Conservation (phyloP, 2,797 vertebrate genomes). For the Nasua narica region DNA sequence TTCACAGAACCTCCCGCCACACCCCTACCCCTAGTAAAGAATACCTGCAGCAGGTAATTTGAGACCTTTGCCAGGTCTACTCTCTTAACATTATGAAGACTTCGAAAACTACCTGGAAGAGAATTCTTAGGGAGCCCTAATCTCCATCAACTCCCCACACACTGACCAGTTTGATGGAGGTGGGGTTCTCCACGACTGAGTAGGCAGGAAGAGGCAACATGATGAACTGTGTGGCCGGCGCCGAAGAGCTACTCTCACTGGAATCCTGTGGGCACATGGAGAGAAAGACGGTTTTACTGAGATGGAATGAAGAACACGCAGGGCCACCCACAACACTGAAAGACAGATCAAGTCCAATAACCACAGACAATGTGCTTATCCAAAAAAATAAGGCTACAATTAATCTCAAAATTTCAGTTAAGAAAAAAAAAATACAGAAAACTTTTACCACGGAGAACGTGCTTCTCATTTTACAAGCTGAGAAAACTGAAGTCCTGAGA, state of each 20-base stretch:
- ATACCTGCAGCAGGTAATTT: neutral
- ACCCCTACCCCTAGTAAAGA: neutral
- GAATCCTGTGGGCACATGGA: slow-evolving; percentile 84
- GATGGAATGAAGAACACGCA: neutral
- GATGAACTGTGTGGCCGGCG: slow-evolving; percentile 88
- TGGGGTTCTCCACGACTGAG: slow-evolving; percentile 86
- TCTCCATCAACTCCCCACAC: neutral
- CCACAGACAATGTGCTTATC: neutral
- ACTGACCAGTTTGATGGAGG: slow-evolving; percentile 94
- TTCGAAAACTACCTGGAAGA: neutral
- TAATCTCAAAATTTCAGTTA: slow-evolving; percentile 8
- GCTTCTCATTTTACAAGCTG: neutral
- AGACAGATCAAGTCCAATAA: neutral
- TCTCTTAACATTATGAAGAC: neutral
- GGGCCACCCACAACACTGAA: neutral
- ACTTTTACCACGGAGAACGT: neutral
- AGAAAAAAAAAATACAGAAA: neutral
- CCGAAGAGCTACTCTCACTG: slow-evolving; percentile 85
- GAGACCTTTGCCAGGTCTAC: neutral
- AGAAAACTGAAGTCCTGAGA: slow-evolving; percentile 7
- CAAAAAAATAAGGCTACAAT: neutral
- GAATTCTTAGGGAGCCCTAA: neutral
- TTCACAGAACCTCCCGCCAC: neutral
- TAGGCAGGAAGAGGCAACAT: slow-evolving; percentile 91
- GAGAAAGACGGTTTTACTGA: slow-evolving; percentile 10